Conservation (phyloP, 1,140 invertebrate genomes). For the Micrasema longulum region DNA sequence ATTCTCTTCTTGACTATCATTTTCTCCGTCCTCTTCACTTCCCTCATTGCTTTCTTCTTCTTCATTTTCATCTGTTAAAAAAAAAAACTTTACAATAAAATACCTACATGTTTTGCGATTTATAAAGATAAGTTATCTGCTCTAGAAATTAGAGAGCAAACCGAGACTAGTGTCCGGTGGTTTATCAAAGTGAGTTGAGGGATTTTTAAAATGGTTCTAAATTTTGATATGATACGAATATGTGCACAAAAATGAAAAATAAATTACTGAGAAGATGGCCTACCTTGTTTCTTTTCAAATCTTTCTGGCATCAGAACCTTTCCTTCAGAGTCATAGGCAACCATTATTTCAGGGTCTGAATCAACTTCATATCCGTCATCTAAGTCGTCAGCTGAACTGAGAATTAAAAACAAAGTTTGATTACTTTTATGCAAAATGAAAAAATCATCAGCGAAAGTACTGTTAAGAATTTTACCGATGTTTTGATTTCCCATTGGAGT, state of each 20-base stretch:
- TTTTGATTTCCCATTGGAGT: conserved; percentile 50
- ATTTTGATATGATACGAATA: no score
- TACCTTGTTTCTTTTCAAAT: conserved; percentile 60
- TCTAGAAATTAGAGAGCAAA: no score
- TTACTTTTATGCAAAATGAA: no score
- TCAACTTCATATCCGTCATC: conserved; percentile 78
- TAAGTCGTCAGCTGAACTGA: conserved; percentile 84
- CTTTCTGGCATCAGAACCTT: conserved; percentile 63
- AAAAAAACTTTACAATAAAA: neutral
- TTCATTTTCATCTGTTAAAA: conserved; percentile 55
- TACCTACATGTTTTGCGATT: no score
- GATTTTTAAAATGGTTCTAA: no score
- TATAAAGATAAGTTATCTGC: no score
- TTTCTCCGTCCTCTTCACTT: conserved; percentile 52
- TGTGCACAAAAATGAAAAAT: no score
- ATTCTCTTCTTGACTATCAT: conserved; percentile 56
- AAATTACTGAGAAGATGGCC: no score
- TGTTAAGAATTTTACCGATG: conserved; percentile 51
- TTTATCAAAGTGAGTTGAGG: no score
- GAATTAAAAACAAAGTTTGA: no score
- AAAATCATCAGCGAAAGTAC: conserved; percentile 85
- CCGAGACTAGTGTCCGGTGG: no score
- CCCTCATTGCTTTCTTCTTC: conserved; percentile 55
- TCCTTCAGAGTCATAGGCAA: conserved; percentile 69
- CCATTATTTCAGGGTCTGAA: conserved; percentile 66